Evolutionary conservation across 2,113 vertebrate genomes (phyloP).

Genomic region (Setophaga petechia): DNA sequence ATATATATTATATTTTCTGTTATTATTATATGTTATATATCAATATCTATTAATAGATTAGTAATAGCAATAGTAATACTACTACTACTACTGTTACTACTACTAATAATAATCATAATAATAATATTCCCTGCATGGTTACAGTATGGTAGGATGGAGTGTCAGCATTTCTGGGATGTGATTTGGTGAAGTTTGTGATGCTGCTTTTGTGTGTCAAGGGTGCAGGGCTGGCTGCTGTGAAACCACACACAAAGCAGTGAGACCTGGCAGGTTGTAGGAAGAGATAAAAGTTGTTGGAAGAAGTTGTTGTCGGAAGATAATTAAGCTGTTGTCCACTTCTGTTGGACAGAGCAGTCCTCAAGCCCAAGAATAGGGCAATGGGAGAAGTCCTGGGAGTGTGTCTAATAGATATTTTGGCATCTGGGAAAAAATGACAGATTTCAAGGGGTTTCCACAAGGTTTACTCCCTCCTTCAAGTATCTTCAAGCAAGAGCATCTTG

Average conservation of each 20-base stretch:
- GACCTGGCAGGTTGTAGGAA: background rate
- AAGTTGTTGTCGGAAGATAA: too few species aligned
- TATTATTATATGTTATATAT: too few species aligned
- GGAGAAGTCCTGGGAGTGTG: background rate
- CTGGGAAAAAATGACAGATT: background rate
- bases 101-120: too few species aligned
- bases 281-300: background rate
- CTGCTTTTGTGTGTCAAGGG: accelerated
- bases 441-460: background rate
- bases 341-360: background rate
- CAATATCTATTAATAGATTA: too few species aligned
- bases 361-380: background rate
- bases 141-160: background rate
- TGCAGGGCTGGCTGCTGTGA: background rate
- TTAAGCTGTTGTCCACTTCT: background rate
- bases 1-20: too few species aligned
- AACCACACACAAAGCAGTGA: background rate
- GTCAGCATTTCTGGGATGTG: background rate
- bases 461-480: background rate
- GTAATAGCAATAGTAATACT: too few species aligned
- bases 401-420: background rate
- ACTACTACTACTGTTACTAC: too few species aligned
- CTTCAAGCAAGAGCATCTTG: background rate
- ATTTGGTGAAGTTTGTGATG: background rate
- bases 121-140: background rate